These are phyloP conservation scores for Leucophenga montana DNA, from an alignment of 2,888 invertebrate genomes.

Conservation along the genomic window DNA sequence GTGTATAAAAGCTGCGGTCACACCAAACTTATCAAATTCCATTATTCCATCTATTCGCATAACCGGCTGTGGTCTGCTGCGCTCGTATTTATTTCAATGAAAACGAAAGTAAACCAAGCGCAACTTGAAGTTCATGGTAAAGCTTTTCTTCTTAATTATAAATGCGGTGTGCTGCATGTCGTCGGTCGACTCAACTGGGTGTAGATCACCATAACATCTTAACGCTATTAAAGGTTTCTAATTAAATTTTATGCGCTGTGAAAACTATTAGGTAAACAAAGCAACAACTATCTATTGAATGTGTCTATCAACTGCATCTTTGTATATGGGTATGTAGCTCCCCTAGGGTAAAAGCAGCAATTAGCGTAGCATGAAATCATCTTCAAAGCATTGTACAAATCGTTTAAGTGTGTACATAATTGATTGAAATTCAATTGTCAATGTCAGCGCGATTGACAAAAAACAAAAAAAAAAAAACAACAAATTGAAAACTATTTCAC, in stretches of 20 bases:
- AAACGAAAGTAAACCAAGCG: constrained; percentile 58
- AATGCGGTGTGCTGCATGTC: not conserved
- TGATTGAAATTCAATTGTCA: no score
- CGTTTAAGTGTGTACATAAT: no score
- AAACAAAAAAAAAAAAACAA: constrained; percentile 7
- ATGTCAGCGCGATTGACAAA: not conserved
- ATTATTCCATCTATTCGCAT: not conserved
- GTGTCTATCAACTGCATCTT: not conserved
- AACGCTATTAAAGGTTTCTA: not conserved
- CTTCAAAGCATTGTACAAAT: no score
- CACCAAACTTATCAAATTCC: not conserved
- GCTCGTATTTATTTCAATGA: constrained; percentile 49
- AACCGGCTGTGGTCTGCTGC: not conserved
- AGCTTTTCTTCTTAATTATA: not conserved
- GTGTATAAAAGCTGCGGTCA: not conserved
- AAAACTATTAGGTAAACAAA: no score
- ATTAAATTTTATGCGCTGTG: constrained; percentile 1
- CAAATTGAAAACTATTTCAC: constrained; percentile 58
- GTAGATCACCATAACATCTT: not conserved
- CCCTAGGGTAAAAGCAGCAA: constrained; percentile 31
- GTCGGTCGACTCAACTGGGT: not conserved
- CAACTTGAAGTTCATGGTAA: constrained; percentile 11
- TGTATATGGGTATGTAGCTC: no score
- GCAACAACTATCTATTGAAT: not conserved
- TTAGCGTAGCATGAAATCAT: constrained; percentile 29